Percentiles rank a stretch among this genome's conserved stretches.
Conservation (phyloP, 2,888 invertebrate species). For the Girardia tigrina region DNA sequence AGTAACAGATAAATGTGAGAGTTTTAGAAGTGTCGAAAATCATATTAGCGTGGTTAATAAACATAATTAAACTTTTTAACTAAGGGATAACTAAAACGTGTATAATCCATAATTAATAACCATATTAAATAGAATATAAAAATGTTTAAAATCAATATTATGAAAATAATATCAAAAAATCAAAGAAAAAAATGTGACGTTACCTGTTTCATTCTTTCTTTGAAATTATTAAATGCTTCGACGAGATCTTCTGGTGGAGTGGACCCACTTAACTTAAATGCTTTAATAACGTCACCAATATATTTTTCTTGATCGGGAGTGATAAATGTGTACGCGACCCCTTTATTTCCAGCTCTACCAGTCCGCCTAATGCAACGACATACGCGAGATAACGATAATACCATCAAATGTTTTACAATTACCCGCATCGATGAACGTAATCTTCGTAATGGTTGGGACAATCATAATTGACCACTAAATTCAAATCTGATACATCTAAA, state of each 20-base stretch:
- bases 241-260: slow-evolving; percentile 65
- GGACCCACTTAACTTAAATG: slow-evolving; percentile 70
- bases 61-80: too few species aligned
- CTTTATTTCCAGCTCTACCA: slow-evolving; percentile 72
- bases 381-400: neutral
- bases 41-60: too few species aligned
- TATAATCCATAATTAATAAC: too few species aligned
- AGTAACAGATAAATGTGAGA: too few species aligned
- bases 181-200: neutral
- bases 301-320: slow-evolving; percentile 83
- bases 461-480: slow-evolving; percentile 92
- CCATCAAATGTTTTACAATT: slow-evolving; percentile 38
- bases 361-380: slow-evolving; percentile 51
- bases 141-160: too few species aligned
- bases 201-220: slow-evolving; percentile 73
- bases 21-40: too few species aligned
- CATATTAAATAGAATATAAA: too few species aligned
- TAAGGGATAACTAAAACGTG: too few species aligned
- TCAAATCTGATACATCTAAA: slow-evolving; percentile 91
- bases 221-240: slow-evolving; percentile 61
- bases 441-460: slow-evolving; percentile 99
- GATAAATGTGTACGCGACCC: slow-evolving; percentile 88
- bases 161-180: too few species aligned
- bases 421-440: slow-evolving; percentile 89
- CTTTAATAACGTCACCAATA: slow-evolving; percentile 78